Percentiles rank a stretch among this genome's conserved stretches.
These are phyloP conservation scores for Umimayanthus kanabou DNA, from an alignment of 92 coral and sea anemone species.

Conservation along the genomic window DNA sequence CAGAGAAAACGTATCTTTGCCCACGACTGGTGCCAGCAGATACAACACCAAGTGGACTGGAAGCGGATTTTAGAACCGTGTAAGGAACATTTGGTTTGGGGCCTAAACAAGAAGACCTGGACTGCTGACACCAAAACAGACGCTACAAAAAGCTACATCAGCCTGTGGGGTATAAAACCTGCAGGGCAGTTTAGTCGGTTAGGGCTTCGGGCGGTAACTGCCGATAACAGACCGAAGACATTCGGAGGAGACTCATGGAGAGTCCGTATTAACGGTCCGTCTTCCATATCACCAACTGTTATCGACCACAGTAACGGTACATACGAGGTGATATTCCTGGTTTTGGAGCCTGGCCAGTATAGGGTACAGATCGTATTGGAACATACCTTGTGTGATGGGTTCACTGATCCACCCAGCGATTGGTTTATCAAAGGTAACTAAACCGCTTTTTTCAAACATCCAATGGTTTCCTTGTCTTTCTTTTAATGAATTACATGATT, in stretches of 20 bases:
- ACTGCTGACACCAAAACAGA: conserved; percentile 58
- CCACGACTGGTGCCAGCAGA: conserved; percentile 78
- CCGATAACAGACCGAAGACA: conserved; percentile 58
- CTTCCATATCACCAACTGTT: conserved; percentile 80
- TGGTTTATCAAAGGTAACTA: conserved; percentile 87
- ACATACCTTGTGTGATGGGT: conserved; percentile 86
- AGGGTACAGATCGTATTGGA: conserved; percentile 60
- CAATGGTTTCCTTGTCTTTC: background rate
- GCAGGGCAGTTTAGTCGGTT: conserved; percentile 90
- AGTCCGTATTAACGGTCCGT: conserved; percentile 74
- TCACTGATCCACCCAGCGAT: conserved; percentile 79
- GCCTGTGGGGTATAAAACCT: conserved; percentile 66
- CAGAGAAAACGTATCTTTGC: background rate
- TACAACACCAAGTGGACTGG: conserved; percentile 71
- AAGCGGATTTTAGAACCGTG: conserved; percentile 59
- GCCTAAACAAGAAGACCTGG: conserved; percentile 50
- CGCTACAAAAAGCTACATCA: conserved; percentile 64
- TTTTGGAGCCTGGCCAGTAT: conserved; percentile 88
- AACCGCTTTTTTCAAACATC: background rate
- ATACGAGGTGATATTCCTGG: conserved; percentile 83
- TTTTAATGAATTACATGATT: too few species aligned
- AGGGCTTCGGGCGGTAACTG: conserved; percentile 71
- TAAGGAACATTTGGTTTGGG: conserved; percentile 52
- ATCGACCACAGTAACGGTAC: conserved; percentile 92
- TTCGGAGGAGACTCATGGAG: conserved; percentile 93